Evolutionary conservation across 2,888 invertebrate species (phyloP), one percentile per base, ranked within the genome.

Genomic region (Cordilura impudica): DNA sequence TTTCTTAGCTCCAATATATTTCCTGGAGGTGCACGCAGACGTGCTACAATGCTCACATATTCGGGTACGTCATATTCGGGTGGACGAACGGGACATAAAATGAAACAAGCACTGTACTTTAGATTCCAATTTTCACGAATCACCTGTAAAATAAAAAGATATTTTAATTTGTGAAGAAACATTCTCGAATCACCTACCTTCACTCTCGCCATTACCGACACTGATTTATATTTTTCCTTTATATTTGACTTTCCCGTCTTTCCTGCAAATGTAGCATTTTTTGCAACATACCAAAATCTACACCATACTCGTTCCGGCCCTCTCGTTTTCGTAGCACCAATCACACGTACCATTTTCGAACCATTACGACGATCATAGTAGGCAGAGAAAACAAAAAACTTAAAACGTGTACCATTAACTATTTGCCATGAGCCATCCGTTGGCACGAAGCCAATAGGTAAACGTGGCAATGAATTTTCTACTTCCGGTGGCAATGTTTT

Each of bases 71-170:
- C 91, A 67, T 92, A 88, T 67, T 93, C 92, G 0, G 88, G 87
- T 54, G 91, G 90, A 31, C 93, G 92, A 74, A 96, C 90, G 7
- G 95, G 94, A 84, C 97, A 97, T 80, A 97, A 91, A 23, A 97
- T 93, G 88, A 97, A 97, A 84, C 95, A 95, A 7, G 97, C 97
- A 87, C 96, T 96, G 90, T 96, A 97, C 87, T 96, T 96, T 23
- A 97, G 91, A 88, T 96, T 97, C 97, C 97, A 97, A 88, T 97
- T 97, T 88, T 97, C 97, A 19, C 97, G 92, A 74, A 97, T 97
- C 2, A 96, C 93, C 94, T 93, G 85, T 3, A 45, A 85, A 84
- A n/a, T 53, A 78, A 66, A 81, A 63, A 39, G 54, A 54, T 82
- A 78, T 26, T 26, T 26, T 7, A 31, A 19, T 19, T 4, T 31